Percentiles rank a stretch among this genome's conserved stretches.
Evolutionary conservation across 2,113 vertebrate species (phyloP).

Genomic region (Phylloscopus trochiloides): DNA sequence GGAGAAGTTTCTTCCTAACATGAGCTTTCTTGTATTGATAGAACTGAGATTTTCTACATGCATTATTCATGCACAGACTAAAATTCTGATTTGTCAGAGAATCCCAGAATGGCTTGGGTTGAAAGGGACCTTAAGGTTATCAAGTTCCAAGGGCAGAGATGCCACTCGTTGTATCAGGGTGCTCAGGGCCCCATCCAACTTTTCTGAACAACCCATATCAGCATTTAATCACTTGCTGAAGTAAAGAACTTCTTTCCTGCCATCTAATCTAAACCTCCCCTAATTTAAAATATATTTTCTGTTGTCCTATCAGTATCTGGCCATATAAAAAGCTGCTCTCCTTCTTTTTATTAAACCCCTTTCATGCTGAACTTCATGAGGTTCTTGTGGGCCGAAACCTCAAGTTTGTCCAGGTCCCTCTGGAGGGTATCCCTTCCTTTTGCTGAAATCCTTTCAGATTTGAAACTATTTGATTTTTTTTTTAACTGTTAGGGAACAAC

Average conservation of each 20-base stretch:
- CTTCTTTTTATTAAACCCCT: not conserved
- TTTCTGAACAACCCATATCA: accelerated
- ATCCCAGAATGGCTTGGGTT: not conserved
- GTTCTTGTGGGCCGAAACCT: accelerated
- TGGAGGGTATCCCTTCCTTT: not conserved
- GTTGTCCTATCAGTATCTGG: not conserved
- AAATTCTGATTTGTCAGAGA: not conserved
- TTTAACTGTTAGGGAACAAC: not conserved
- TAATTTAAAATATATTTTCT: not conserved
- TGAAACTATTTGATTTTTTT: not conserved
- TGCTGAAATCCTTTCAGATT: not conserved
- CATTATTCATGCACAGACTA: not conserved
- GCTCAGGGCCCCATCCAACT: too few species aligned
- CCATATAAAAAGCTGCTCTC: not conserved
- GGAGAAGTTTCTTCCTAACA: not conserved
- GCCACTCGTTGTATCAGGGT: accelerated
- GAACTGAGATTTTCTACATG: not conserved
- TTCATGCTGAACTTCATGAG: not conserved
- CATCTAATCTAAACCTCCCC: not conserved
- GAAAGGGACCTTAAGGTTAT: not conserved
- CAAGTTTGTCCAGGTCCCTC: too few species aligned
- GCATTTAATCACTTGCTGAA: not conserved
- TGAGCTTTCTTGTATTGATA: not conserved
- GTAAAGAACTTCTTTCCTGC: not conserved
- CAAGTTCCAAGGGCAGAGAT: not conserved